Evolutionary conservation across 35 echinoderm and acorn worm species (phyloP).

Genomic region (Apostichopus californicus): DNA sequence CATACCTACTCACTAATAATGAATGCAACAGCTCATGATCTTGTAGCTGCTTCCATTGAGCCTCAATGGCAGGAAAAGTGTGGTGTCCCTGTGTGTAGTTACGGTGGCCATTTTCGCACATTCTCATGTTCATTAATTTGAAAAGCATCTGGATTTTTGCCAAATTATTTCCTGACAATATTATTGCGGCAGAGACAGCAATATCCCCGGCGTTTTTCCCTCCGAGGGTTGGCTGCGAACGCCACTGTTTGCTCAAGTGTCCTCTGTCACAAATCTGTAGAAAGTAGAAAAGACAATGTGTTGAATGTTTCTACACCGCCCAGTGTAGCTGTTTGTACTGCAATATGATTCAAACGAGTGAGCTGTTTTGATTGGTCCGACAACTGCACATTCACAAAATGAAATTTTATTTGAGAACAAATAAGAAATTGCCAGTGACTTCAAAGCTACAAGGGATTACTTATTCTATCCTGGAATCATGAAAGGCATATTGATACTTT

Average conservation of each 20-base stretch:
- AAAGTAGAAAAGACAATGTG: not conserved
- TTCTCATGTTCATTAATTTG: slow-evolving; percentile 31
- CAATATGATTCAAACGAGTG: too few relatives aligned
- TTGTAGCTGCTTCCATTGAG: not conserved
- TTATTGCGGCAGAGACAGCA: not conserved
- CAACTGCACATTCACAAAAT: too few relatives aligned
- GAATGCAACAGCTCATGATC: not conserved
- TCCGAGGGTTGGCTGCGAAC: slow-evolving; percentile 11
- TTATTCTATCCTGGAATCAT: too few relatives aligned
- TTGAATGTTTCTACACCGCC: not conserved
- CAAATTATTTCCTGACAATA: slow-evolving; percentile 13
- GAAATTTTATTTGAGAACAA: too few relatives aligned
- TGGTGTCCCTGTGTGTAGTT: not conserved
- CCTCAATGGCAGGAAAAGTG: not conserved
- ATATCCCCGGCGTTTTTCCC: not conserved
- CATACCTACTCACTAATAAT: not conserved
- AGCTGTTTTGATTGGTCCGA: too few relatives aligned
- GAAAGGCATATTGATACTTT: too few relatives aligned
- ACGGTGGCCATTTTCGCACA: not conserved
- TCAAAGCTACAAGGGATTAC: too few relatives aligned
- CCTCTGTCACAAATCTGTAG: slow-evolving; percentile 19
- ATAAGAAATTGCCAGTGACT: too few relatives aligned
- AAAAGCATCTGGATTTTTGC: slow-evolving; percentile 7
- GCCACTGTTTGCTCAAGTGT: slow-evolving; percentile 18
- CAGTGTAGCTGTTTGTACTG: too few relatives aligned